Evolutionary conservation across 2,888 invertebrate species (phyloP).

Genomic region (Pycnomerus fuliginosus): DNA sequence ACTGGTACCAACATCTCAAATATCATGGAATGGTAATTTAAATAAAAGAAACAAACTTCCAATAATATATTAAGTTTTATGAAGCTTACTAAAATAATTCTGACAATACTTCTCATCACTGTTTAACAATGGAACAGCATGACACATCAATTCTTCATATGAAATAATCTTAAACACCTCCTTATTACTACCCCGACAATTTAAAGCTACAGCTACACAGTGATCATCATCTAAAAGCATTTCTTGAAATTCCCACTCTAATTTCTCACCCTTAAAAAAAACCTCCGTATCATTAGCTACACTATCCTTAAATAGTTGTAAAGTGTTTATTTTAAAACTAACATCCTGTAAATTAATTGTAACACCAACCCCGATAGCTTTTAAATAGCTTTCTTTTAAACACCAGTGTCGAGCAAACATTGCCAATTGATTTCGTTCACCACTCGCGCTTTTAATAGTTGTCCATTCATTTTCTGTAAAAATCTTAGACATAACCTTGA

Average conservation of each 20-base stretch:
- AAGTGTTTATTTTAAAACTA: conserved; percentile 69
- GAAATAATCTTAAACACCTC: conserved; percentile 57
- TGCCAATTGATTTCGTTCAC: conserved; percentile 66
- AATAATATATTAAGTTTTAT: conserved; percentile 4
- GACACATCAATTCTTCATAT: conserved; percentile 62
- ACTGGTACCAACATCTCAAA: conserved; percentile 17
- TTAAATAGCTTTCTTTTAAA: conserved; percentile 92
- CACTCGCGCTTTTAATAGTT: conserved; percentile 60
- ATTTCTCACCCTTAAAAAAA: conserved; percentile 58
- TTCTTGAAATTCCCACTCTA: conserved; percentile 83
- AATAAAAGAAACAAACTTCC: conserved; percentile 11
- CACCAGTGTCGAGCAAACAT: conserved; percentile 92
- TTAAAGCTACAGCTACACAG: conserved; percentile 74
- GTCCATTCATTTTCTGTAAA: conserved; percentile 82
- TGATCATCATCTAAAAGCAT: conserved; percentile 73
- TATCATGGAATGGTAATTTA: conserved; percentile 16
- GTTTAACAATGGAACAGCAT: conserved; percentile 55
- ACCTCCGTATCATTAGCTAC: conserved; percentile 67
- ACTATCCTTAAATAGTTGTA: conserved; percentile 52
- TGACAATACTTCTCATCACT: conserved; percentile 59
- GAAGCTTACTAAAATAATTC: conserved; percentile 60
- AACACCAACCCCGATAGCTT: conserved; percentile 86
- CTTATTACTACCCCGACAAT: conserved; percentile 36
- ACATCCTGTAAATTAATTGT: conserved; percentile 73
- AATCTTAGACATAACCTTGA: conserved; percentile 82